phyloP scores from a whole-genome alignment of 1,140 invertebrate species.

The Acromyrmex heyeri region DNA sequence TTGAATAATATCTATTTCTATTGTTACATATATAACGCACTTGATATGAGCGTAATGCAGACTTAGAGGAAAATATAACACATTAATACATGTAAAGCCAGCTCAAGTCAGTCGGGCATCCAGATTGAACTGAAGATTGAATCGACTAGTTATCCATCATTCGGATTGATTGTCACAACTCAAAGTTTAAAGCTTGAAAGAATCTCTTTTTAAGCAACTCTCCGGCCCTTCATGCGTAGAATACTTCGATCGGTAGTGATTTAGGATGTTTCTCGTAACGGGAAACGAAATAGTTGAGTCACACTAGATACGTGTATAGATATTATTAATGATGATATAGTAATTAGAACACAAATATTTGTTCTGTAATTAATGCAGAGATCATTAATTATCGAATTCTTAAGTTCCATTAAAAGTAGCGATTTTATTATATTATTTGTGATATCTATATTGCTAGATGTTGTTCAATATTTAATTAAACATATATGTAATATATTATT shows the following conservation, averaged over 20 bases:
- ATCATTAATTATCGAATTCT: neutral
- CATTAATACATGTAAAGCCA: neutral
- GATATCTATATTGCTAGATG: too few relatives aligned
- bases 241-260: conserved; percentile 8
- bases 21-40: neutral
- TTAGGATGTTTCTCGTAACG: conserved; percentile 6
- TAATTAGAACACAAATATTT: conserved; percentile 5
- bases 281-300: neutral
- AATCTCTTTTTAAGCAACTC: conserved; percentile 10
- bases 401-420: neutral
- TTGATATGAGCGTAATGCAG: neutral
- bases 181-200: neutral
- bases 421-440: too few relatives aligned
- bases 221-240: conserved; percentile 13
- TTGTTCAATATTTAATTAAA: too few relatives aligned
- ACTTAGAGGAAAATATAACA: neutral
- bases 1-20: neutral
- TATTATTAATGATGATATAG: conserved; percentile 19
- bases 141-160: conserved; percentile 28
- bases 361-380: too few relatives aligned
- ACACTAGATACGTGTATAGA: conserved; percentile 5
- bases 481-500: too few relatives aligned
- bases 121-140: conserved; percentile 24
- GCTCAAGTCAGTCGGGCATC: neutral
- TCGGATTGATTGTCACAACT: conserved; percentile 26